Percentiles rank a stretch among this genome's conserved stretches.
Conservation (phyloP, 2,113 vertebrate genomes). For the Chionis minor region DNA sequence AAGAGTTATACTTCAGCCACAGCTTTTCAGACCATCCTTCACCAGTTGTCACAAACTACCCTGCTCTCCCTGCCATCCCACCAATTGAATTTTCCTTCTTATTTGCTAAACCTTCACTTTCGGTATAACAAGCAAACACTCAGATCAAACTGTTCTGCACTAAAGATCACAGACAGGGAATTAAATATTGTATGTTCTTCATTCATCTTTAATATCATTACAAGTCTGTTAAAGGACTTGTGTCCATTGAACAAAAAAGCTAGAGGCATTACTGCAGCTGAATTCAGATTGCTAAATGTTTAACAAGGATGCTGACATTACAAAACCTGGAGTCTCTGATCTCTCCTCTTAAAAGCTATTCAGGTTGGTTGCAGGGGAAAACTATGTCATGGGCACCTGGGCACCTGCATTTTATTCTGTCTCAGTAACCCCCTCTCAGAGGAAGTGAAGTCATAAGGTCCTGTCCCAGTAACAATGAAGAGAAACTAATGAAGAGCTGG, state of each 20-base stretch:
- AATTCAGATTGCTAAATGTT: constrained; percentile 64
- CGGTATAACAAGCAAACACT: not conserved
- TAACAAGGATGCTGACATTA: constrained; percentile 62
- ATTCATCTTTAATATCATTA: constrained; percentile 61
- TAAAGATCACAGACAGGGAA: constrained; percentile 57
- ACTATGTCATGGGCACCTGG: constrained; percentile 70
- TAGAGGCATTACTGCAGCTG: constrained; percentile 22
- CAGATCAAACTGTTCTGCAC: constrained; percentile 7
- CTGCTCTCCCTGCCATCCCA: not conserved
- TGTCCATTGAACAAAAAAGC: constrained; percentile 42
- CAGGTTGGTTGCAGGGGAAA: constrained; percentile 58
- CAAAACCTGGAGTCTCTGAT: constrained; percentile 57
- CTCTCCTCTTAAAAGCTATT: constrained; percentile 55
- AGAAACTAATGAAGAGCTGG: constrained; percentile 70
- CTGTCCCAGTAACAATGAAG: constrained; percentile 73
- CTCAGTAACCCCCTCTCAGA: constrained; percentile 49
- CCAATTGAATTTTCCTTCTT: not conserved
- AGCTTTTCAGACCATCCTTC: not conserved
- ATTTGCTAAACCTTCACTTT: constrained; percentile 33
- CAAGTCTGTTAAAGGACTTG: constrained; percentile 45
- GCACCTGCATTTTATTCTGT: constrained; percentile 63
- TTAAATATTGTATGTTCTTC: constrained; percentile 64
- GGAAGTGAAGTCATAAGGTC: constrained; percentile 73
- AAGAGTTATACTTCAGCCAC: not conserved
- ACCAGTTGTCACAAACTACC: not conserved